phyloP scores from a whole-genome alignment of 2,888 invertebrate species.

The Lysandra coridon region DNA sequence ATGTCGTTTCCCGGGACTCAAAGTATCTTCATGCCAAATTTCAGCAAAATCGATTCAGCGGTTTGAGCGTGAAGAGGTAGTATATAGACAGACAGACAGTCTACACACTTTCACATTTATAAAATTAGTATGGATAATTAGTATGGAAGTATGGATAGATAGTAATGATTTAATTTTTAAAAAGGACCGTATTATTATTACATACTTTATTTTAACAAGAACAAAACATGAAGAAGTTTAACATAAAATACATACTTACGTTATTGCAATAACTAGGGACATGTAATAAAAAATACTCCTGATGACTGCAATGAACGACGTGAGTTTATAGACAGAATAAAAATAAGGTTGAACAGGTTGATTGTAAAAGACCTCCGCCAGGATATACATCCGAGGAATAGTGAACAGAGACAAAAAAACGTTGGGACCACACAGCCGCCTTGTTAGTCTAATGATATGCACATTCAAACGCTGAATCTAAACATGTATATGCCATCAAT shows the following conservation, averaged over 20 bases:
- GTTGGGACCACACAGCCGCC: constrained; percentile 72
- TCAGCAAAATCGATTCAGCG: too few species aligned
- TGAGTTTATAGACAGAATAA: neutral
- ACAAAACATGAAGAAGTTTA: neutral
- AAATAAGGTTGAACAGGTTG: constrained; percentile 15
- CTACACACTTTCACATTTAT: too few species aligned
- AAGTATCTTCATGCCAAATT: too few species aligned
- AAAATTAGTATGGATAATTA: too few species aligned
- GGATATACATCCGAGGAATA: constrained; percentile 40
- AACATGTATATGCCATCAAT: constrained; percentile 36
- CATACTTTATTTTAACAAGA: neutral
- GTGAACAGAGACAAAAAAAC: constrained; percentile 52
- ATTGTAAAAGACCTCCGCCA: constrained; percentile 31
- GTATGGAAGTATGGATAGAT: neutral
- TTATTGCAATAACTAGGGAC: neutral
- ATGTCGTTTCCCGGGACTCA: too few species aligned
- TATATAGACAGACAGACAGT: too few species aligned
- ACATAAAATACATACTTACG: neutral
- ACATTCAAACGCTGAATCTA: constrained; percentile 62
- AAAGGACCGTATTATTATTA: neutral
- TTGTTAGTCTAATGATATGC: constrained; percentile 76
- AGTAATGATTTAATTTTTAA: neutral
- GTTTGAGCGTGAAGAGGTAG: too few species aligned
- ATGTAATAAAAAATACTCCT: neutral
- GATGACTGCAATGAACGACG: neutral